These are phyloP conservation scores for Hippocampus comes DNA, from an alignment of 2,113 vertebrate genomes.

Conservation along the genomic window DNA sequence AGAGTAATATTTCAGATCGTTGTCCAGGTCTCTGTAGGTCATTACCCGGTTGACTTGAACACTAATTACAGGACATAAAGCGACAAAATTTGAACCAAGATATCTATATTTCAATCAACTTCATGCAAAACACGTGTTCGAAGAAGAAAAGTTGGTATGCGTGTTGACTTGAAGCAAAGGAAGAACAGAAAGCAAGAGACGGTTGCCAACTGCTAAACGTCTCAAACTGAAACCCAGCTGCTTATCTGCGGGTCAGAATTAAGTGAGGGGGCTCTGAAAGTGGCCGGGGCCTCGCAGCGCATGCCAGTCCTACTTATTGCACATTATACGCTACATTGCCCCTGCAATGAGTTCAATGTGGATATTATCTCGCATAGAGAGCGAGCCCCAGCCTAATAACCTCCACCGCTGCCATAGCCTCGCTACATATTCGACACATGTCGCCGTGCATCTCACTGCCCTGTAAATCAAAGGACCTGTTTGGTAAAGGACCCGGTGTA, in stretches of 20 bases:
- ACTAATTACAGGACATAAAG: slow-evolving; percentile 63
- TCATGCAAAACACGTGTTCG: slow-evolving; percentile 10
- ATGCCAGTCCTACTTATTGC: slow-evolving; percentile 79
- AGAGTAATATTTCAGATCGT: slow-evolving; percentile 88
- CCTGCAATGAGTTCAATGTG: slow-evolving; percentile 77
- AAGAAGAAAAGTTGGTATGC: slow-evolving; percentile 41
- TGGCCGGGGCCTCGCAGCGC: slow-evolving; percentile 71
- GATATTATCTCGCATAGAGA: slow-evolving; percentile 75
- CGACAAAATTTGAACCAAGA: background rate
- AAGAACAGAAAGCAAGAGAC: slow-evolving; percentile 55
- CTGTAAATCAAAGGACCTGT: slow-evolving; percentile 71
- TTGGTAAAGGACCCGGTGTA: slow-evolving; percentile 48
- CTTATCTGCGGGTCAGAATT: slow-evolving; percentile 74
- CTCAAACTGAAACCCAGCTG: slow-evolving; percentile 77
- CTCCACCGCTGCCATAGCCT: slow-evolving; percentile 67
- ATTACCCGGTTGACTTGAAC: slow-evolving; percentile 92
- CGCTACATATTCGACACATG: slow-evolving; percentile 69
- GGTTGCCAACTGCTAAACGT: slow-evolving; percentile 70
- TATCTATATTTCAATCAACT: background rate
- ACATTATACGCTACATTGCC: slow-evolving; percentile 79
- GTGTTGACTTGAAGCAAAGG: slow-evolving; percentile 51
- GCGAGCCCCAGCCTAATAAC: slow-evolving; percentile 71
- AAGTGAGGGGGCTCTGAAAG: slow-evolving; percentile 69
- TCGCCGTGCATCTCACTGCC: slow-evolving; percentile 66
- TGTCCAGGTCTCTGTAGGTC: slow-evolving; percentile 95